A percentile compares a stretch with the other conserved stretches of the same genome.
These are phyloP conservation scores for Sus cebifrons DNA, from an alignment of 2,797 vertebrate species.

Conservation along the genomic window DNA sequence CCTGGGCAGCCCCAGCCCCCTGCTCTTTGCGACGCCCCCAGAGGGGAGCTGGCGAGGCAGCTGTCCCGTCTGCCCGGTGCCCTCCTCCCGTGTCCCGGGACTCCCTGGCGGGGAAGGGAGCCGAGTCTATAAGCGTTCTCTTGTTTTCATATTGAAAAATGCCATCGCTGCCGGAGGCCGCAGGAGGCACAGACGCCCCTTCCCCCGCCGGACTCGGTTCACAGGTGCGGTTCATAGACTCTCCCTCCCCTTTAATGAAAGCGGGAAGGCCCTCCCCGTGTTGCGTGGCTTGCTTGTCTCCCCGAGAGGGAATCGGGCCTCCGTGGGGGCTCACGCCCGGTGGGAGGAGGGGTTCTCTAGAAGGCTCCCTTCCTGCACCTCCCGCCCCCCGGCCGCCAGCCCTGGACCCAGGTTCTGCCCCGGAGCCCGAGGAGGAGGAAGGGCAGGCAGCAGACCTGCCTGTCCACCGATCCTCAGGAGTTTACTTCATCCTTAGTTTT, in stretches of 20 bases:
- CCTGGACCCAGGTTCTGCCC: background rate
- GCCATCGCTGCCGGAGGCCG: rapidly evolving
- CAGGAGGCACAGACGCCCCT: background rate
- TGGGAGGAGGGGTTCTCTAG: background rate
- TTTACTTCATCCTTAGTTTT: conserved; percentile 87
- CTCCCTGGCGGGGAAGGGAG: background rate
- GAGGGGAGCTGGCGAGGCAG: background rate
- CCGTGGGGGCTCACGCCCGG: no score
- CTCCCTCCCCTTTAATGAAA: background rate
- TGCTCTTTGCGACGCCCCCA: background rate
- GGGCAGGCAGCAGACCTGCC: conserved; percentile 73
- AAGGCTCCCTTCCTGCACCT: rapidly evolving
- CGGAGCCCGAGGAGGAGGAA: background rate
- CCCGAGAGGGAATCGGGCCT: background rate
- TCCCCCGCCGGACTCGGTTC: rapidly evolving
- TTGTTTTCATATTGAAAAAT: rapidly evolving
- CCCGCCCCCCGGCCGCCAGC: background rate
- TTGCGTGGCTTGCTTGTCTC: background rate
- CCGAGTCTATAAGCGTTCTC: background rate
- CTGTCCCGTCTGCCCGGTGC: background rate
- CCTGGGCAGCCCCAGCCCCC: background rate
- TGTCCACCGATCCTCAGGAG: conserved; percentile 83
- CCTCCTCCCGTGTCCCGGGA: background rate
- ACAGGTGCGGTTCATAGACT: background rate
- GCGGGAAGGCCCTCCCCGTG: background rate